These are phyloP conservation scores for Hycleus cichorii DNA, from an alignment of 1,140 invertebrate species.

Conservation along the genomic window DNA sequence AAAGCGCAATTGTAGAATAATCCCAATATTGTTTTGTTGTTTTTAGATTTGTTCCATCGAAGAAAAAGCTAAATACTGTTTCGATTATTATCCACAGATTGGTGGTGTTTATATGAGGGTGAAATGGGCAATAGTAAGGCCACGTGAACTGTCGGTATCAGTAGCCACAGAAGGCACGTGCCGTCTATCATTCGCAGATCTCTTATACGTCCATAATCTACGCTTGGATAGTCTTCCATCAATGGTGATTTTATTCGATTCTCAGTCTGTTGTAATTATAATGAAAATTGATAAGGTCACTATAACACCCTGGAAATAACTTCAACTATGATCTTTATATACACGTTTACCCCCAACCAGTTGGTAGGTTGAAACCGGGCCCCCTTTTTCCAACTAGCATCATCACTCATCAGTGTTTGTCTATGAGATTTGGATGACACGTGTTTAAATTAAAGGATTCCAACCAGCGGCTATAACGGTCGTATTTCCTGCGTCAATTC, in stretches of 20 bases:
- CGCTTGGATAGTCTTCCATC: neutral
- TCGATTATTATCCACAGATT: too few relatives aligned
- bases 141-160: conserved; percentile 37
- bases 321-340: too few relatives aligned
- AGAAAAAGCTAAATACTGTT: too few relatives aligned
- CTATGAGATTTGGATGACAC: conserved; percentile 5
- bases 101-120: neutral
- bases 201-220: conserved; percentile 9
- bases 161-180: conserved; percentile 35
- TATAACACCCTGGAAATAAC: too few relatives aligned
- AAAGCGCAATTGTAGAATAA: neutral
- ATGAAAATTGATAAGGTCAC: too few relatives aligned
- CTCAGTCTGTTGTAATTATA: too few relatives aligned
- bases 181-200: conserved; percentile 30
- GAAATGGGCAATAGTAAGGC: conserved; percentile 1
- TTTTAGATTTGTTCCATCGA: neutral
- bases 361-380: too few relatives aligned
- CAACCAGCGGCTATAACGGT: neutral
- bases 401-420: conserved; percentile 13
- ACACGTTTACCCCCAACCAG: too few relatives aligned
- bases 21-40: conserved; percentile 4
- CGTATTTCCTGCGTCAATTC: neutral
- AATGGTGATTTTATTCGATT: too few relatives aligned
- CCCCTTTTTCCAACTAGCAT: neutral
- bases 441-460: conserved; percentile 9